Conservation (phyloP, 2,888 invertebrate species). For the Litoditis marina region DNA sequence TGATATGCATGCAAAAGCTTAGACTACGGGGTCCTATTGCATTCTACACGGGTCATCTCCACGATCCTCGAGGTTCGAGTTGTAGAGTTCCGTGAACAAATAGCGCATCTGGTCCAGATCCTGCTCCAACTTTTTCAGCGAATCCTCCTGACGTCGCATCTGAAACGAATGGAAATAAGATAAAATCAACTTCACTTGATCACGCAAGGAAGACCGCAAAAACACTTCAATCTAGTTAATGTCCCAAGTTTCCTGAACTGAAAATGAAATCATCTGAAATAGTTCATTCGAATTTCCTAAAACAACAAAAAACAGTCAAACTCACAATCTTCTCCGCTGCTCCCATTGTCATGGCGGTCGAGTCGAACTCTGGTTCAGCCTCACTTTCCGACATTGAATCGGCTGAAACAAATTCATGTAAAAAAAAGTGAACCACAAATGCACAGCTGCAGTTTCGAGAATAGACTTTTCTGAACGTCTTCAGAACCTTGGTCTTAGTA, state of each 20-base stretch:
- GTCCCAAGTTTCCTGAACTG: too few species aligned
- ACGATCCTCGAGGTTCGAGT: not conserved
- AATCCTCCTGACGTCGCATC: not conserved
- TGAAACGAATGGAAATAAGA: not conserved
- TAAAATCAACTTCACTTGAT: not conserved
- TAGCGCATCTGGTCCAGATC: not conserved
- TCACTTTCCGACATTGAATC: constrained; percentile 39
- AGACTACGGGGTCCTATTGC: too few species aligned
- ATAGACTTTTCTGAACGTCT: too few species aligned
- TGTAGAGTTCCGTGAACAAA: not conserved
- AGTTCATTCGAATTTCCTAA: too few species aligned
- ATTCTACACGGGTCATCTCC: not conserved
- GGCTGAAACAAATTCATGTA: constrained; percentile 18
- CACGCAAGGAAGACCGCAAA: too few species aligned
- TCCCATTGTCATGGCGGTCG: constrained; percentile 31
- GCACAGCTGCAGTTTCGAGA: too few species aligned
- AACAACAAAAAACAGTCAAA: too few species aligned
- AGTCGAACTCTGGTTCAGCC: constrained; percentile 28
- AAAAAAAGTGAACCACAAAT: too few species aligned
- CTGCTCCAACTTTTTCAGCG: not conserved
- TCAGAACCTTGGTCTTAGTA: too few species aligned
- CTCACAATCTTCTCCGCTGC: constrained; percentile 32
- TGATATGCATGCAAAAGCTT: too few species aligned
- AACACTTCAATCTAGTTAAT: too few species aligned
- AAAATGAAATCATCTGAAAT: too few species aligned